These are phyloP conservation scores for Stegastes partitus DNA, from an alignment of 2,113 vertebrate species.

Conservation along the genomic window DNA sequence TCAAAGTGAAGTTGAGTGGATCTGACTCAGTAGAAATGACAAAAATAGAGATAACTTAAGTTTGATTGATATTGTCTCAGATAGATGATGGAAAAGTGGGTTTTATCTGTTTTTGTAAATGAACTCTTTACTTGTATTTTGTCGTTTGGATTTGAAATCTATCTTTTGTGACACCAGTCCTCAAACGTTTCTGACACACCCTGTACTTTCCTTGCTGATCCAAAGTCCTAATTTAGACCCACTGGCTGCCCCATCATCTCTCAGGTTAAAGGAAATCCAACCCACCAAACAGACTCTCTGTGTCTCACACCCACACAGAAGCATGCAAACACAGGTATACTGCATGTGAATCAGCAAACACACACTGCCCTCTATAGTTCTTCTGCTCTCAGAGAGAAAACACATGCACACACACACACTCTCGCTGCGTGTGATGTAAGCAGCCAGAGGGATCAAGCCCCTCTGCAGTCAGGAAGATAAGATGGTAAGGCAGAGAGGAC, in stretches of 20 bases:
- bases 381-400: neutral
- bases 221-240: constrained; percentile 28
- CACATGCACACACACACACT: neutral
- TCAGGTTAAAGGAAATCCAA: constrained; percentile 22
- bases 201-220: no score
- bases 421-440: constrained; percentile 56
- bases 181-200: no score
- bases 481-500: constrained; percentile 59
- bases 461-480: constrained; percentile 79
- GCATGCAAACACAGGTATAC: no score
- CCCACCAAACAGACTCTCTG: neutral
- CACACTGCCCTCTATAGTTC: constrained; percentile 1
- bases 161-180: no score
- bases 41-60: no score
- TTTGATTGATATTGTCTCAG: no score
- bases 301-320: neutral
- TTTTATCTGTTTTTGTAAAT: no score
- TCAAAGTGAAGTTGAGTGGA: no score
- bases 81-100: no score
- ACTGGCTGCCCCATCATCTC: constrained; percentile 30
- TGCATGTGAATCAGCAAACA: neutral
- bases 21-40: no score
- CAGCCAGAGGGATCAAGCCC: constrained; percentile 62
- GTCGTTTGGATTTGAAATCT: no score
- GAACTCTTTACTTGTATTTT: no score